Percentiles rank a stretch among this genome's conserved stretches.
Evolutionary conservation across 2,113 vertebrate species (phyloP).

Genomic region (Aspidoscelis tigris): DNA sequence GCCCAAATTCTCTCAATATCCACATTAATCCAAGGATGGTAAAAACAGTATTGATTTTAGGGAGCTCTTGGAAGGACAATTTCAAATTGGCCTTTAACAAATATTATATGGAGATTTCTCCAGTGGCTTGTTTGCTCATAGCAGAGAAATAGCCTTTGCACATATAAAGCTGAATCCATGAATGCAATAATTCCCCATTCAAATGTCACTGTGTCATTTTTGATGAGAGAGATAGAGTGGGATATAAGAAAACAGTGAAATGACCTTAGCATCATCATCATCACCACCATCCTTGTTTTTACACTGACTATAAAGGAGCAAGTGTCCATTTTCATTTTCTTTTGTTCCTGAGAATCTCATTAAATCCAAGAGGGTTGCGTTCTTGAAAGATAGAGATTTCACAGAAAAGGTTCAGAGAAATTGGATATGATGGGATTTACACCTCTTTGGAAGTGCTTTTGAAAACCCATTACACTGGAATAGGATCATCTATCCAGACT

Average conservation of each 20-base stretch:
- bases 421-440: conserved; percentile 43
- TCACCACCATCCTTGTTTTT: neutral
- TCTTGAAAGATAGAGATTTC: conserved; percentile 47
- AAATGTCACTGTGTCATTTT: neutral
- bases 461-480: conserved; percentile 44
- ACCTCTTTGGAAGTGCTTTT: conserved; percentile 48
- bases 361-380: neutral
- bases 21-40: neutral
- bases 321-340: conserved; percentile 22
- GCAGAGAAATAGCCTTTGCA: neutral
- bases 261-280: neutral
- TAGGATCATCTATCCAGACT: conserved; percentile 16
- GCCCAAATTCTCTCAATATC: conserved; percentile 4
- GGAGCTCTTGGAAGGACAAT: neutral
- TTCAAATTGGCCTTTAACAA: neutral
- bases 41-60: neutral
- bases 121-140: conserved; percentile 8
- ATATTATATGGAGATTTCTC: neutral
- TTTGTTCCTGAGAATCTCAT: conserved; percentile 41
- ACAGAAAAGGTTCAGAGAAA: conserved; percentile 55
- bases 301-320: conserved; percentile 11
- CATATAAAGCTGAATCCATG: neutral
- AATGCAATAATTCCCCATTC: neutral
- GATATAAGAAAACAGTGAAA: neutral
- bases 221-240: neutral